Conservation (phyloP, 2,797 vertebrate genomes). For the Pygocentrus nattereri region DNA sequence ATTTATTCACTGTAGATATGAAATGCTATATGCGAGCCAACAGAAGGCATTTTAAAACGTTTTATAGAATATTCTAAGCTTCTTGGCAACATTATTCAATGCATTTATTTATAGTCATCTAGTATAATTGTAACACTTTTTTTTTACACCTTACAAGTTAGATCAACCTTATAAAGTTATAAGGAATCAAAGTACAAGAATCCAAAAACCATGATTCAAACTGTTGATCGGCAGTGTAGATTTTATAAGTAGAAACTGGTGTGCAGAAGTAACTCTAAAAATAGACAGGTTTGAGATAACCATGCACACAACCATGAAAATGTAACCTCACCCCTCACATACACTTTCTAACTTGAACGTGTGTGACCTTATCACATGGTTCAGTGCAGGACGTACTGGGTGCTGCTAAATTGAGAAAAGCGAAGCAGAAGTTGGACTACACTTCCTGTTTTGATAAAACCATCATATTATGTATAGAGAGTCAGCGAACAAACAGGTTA, state of each 20-base stretch:
- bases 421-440: conserved; percentile 8
- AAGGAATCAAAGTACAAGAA: too few species aligned
- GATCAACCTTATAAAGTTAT: too few species aligned
- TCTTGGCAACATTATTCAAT: too few species aligned
- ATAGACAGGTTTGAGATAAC: background rate
- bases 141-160: too few species aligned
- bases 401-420: background rate
- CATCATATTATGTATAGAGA: background rate
- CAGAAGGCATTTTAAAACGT: too few species aligned
- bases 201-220: too few species aligned
- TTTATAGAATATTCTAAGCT: too few species aligned
- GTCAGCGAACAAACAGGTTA: background rate
- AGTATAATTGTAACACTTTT: too few species aligned
- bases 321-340: background rate
- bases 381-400: background rate
- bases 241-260: background rate
- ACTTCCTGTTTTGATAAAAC: conserved; percentile 27
- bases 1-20: too few species aligned
- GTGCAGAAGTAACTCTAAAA: background rate
- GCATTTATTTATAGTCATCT: too few species aligned
- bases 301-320: background rate
- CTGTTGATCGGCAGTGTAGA: too few species aligned
- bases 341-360: background rate
- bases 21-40: too few species aligned
- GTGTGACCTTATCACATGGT: background rate